These are phyloP conservation scores for Anas bahamensis DNA, from an alignment of 2,797 vertebrate species.

Conservation along the genomic window DNA sequence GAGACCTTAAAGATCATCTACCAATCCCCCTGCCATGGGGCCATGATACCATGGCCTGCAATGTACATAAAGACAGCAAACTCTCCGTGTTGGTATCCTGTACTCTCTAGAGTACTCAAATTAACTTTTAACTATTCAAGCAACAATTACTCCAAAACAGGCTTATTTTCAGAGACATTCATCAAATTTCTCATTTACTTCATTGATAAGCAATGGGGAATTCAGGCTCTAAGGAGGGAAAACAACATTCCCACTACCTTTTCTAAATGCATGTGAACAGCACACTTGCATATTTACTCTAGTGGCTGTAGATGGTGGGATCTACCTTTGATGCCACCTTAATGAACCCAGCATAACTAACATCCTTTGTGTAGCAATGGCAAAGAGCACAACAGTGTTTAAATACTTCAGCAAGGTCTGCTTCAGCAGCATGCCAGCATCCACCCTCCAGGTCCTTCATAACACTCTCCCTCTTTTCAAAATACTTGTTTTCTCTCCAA, in stretches of 20 bases:
- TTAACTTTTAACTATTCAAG: not conserved
- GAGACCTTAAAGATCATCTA: too few relatives aligned
- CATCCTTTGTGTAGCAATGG: not conserved
- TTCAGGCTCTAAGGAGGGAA: not conserved
- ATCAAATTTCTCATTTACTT: constrained; percentile 6
- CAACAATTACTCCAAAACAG: not conserved
- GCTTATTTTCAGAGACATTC: not conserved
- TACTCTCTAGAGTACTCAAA: not conserved
- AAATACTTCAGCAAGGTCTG: not conserved
- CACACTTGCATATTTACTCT: not conserved
- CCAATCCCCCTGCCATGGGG: too few relatives aligned
- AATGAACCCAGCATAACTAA: constrained; percentile 41
- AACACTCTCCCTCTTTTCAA: not conserved
- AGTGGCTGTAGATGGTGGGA: not conserved
- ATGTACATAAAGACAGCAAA: not conserved
- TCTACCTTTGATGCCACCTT: not conserved
- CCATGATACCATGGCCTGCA: not conserved
- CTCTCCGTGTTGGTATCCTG: not conserved
- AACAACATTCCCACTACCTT: not conserved
- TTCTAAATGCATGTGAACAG: not conserved
- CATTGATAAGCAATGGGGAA: not conserved
- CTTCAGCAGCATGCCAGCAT: not conserved
- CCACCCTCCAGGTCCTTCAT: not conserved
- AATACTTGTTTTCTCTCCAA: not conserved
- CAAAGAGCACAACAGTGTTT: constrained; percentile 12